A percentile compares a stretch with the other conserved stretches of the same genome.
Evolutionary conservation across 2,797 vertebrate species (phyloP).

Genomic region (Bradypus variegatus): DNA sequence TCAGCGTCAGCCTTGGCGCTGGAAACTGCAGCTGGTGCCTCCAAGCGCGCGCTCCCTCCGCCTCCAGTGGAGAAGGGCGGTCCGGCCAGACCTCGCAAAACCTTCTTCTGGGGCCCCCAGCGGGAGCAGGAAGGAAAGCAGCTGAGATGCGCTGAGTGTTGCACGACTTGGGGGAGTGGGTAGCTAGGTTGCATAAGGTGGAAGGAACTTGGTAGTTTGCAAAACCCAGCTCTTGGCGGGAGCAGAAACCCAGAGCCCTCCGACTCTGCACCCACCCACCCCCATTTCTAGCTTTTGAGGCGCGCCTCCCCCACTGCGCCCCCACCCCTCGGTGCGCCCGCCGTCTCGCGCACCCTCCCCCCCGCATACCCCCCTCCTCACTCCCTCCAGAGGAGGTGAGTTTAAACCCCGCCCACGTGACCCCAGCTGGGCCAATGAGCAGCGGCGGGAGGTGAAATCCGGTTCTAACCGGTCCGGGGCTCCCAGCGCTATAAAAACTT

Average conservation of each 20-base stretch:
- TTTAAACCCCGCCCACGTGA: conserved; percentile 79
- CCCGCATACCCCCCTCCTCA: conserved; percentile 31
- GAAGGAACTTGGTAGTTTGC: conserved; percentile 65
- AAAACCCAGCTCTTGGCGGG: conserved; percentile 38
- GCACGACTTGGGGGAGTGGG: conserved; percentile 52
- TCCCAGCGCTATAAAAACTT: conserved; percentile 87
- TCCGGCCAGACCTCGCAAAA: conserved; percentile 32
- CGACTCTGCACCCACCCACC: background rate
- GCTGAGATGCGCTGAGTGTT: conserved; percentile 41
- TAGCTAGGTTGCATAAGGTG: conserved; percentile 58
- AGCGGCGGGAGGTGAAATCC: conserved; percentile 81
- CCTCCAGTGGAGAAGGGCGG: background rate
- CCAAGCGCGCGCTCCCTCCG: conserved; percentile 32
- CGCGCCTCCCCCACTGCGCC: conserved; percentile 52
- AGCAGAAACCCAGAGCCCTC: conserved; percentile 1
- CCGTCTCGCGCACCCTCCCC: conserved; percentile 54
- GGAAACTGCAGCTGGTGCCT: conserved; percentile 17
- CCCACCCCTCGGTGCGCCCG: conserved; percentile 56
- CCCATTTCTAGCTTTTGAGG: background rate
- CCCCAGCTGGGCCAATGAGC: conserved; percentile 78
- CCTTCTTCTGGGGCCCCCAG: conserved; percentile 57
- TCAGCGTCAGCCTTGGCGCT: conserved; percentile 16
- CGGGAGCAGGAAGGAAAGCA: conserved; percentile 52
- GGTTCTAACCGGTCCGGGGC: conserved; percentile 92
- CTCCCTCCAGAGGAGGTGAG: conserved; percentile 63